Base-by-base conservation (phyloP, 2,113 vertebrate genomes). In the Myotis brandtii region DNA sequence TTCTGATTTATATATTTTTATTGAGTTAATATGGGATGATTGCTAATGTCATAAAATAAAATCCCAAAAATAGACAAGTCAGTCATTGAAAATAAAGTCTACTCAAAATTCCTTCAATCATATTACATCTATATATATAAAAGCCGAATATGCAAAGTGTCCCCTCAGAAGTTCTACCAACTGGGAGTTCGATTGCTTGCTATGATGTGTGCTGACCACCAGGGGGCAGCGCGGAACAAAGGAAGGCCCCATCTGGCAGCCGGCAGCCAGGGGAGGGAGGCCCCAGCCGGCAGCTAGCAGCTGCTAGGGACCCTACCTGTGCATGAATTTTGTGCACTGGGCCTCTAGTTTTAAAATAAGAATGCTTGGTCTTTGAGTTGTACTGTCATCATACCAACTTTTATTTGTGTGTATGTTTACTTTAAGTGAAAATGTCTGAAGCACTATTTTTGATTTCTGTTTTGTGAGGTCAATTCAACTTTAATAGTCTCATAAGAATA, bases 361-460 rank as follows among this genome's bases (percentile, higher is more conserved):
- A 91, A 69, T 87, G 6, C 11, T 59, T 72, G 27, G 4, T 59
- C n/a, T 89, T 94, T 84, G 10, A 69, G 5, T 91, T 91, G 76
- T 92, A 16, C 5, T 54, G 21, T 92, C 76, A 77, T 94, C 81
- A 77, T 95, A 92, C 25, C 16, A 48, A 18, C 6, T 88, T 62
- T 89, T 94, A 86, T 62, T n/a, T 56, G 3, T 92, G 2, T 89
- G 6, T 67, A 30, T 50, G 1, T 34, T 32, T 76, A 9, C 56
- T 34, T 87, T 62, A 62, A 80, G 32, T 40, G 62, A 37, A 50
- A 80, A 30, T 9, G 18, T 12, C 46, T 59, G 43, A 82, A 76
- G 96, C 96, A 77, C 40, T 86, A 89, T 96, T 96, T 97, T 72
- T 86, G 72, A 77, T 94, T 83, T 95, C 79, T 70, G n/a, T 85